A percentile compares a stretch with the other conserved stretches of the same genome.
phyloP scores from a whole-genome alignment of 1,140 invertebrate genomes.

The Elysia chlorotica region DNA sequence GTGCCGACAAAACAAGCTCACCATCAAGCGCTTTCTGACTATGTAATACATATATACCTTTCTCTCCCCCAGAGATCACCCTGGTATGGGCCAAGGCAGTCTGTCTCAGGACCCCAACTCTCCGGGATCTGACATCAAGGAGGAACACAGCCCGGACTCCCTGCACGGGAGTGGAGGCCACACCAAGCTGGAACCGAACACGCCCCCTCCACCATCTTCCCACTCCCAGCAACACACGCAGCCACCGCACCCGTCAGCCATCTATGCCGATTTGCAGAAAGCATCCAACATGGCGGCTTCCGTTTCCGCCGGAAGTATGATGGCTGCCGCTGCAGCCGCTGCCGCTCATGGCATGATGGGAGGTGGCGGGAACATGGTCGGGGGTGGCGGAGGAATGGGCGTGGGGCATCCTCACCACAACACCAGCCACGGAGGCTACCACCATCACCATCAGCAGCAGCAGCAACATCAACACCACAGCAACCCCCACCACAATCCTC shows the following conservation, averaged over 20 bases:
- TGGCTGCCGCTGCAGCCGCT: constrained; percentile 5
- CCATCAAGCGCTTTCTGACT: too few species aligned
- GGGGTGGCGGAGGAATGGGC: neutral
- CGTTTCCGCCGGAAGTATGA: constrained; percentile 23
- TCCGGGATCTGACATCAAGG: constrained; percentile 21
- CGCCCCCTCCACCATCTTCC: constrained; percentile 18
- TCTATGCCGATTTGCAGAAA: constrained; percentile 23
- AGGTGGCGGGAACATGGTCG: neutral
- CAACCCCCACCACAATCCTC: too few species aligned
- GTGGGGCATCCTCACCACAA: constrained; percentile 9
- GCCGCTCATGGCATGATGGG: constrained; percentile 20
- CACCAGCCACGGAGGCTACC: neutral
- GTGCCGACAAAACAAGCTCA: too few species aligned
- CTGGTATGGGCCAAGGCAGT: constrained; percentile 9
- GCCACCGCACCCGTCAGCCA: constrained; percentile 21
- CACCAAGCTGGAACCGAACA: constrained; percentile 11
- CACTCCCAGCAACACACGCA: constrained; percentile 11
- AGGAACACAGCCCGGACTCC: constrained; percentile 23
- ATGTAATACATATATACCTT: too few species aligned
- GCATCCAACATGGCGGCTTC: constrained; percentile 22
- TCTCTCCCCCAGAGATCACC: constrained; percentile 14
- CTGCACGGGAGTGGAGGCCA: constrained; percentile 10
- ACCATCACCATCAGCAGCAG: too few species aligned
- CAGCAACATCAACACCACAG: too few species aligned
- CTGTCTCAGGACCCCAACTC: constrained; percentile 19